phyloP scores from a whole-genome alignment of 2,113 vertebrate species.

The Meles meles region DNA sequence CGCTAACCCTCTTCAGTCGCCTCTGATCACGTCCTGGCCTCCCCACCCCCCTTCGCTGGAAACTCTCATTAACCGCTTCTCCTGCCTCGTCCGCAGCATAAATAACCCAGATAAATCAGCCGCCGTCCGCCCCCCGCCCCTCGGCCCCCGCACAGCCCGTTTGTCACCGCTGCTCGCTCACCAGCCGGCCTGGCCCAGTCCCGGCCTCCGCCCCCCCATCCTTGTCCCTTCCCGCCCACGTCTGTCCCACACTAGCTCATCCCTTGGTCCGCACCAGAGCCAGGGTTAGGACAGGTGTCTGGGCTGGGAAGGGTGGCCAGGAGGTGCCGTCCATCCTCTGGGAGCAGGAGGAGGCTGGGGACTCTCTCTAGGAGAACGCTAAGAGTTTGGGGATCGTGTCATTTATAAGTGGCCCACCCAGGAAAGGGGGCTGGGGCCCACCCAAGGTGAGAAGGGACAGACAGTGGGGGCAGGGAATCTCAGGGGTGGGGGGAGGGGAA shows the following conservation, averaged over 20 bases:
- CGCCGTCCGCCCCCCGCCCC: constrained; percentile 71
- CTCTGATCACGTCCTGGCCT: constrained; percentile 65
- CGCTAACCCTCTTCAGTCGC: constrained; percentile 63
- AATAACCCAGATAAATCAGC: constrained; percentile 81
- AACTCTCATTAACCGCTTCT: constrained; percentile 79
- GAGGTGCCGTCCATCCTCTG: not conserved
- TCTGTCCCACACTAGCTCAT: constrained; percentile 48
- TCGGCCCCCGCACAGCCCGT: constrained; percentile 74
- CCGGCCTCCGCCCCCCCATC: not conserved
- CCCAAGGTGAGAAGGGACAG: not conserved
- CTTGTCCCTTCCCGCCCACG: constrained; percentile 48
- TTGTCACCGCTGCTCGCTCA: constrained; percentile 70
- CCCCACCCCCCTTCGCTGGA: constrained; percentile 63
- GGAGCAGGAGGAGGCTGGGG: not conserved
- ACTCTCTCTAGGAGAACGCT: not conserved
- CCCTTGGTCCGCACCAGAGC: not conserved
- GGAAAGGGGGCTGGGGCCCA: not conserved
- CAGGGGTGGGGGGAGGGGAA: not conserved
- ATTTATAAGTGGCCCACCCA: not conserved
- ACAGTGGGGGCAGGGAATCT: not conserved
- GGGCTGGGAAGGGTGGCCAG: not conserved
- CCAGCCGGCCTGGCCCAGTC: constrained; percentile 56
- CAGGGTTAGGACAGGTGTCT: not conserved
- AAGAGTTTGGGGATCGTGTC: not conserved
- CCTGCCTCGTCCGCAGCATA: constrained; percentile 76